Conservation (phyloP, 2,888 invertebrate species). For the Calameuta pallipes region DNA sequence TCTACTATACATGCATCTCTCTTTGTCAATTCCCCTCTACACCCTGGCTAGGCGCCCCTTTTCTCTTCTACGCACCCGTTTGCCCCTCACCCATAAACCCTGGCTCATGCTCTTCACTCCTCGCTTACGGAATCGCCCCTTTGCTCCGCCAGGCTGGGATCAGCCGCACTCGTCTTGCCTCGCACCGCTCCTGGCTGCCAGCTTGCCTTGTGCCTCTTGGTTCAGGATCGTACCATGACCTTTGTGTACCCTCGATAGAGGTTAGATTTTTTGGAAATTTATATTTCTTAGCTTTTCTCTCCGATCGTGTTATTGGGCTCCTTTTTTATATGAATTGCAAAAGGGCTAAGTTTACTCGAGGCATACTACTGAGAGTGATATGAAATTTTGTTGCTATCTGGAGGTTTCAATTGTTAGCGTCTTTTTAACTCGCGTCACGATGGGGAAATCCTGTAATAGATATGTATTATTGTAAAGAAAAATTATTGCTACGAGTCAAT, state of each 20-base stretch:
- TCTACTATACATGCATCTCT: neutral
- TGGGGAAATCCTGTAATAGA: neutral
- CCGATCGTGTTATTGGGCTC: neutral
- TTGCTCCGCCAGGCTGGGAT: conserved; percentile 27
- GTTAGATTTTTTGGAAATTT: neutral
- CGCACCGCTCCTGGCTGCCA: conserved; percentile 37
- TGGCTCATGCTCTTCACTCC: conserved; percentile 32
- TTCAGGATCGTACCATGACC: neutral
- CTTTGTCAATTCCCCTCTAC: conserved; percentile 15
- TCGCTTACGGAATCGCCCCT: conserved; percentile 26
- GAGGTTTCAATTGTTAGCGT: neutral
- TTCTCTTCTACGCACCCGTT: conserved; percentile 25
- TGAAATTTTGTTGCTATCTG: neutral
- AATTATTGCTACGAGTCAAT: neutral
- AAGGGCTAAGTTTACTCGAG: neutral
- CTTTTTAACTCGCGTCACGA: neutral
- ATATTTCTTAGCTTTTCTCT: neutral
- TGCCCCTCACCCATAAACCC: conserved; percentile 31
- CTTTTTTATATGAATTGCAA: neutral
- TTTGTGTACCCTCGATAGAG: neutral
- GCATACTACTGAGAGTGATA: neutral
- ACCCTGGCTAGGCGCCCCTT: conserved; percentile 12
- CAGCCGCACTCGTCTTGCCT: conserved; percentile 30
- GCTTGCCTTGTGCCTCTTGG: conserved; percentile 41
- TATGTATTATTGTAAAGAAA: neutral